Percentiles rank a stretch among this genome's conserved stretches.
These are phyloP conservation scores for Alcedo quadribrachys DNA, from an alignment of 2,797 vertebrate genomes.

Conservation along the genomic window DNA sequence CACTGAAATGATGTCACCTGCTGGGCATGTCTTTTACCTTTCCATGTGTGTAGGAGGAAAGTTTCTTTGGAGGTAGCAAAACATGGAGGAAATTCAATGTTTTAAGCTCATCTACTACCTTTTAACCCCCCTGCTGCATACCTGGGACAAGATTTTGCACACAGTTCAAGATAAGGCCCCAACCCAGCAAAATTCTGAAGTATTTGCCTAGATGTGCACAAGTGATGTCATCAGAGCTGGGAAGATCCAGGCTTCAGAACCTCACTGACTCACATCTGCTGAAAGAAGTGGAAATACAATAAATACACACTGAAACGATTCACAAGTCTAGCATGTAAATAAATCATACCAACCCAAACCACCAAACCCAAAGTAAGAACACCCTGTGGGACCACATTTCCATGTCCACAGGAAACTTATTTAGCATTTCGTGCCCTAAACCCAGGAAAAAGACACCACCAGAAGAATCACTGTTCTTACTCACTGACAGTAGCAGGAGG, in stretches of 20 bases:
- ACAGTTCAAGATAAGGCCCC: background rate
- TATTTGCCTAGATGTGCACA: background rate
- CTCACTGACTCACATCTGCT: background rate
- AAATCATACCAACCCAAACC: background rate
- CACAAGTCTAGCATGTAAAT: background rate
- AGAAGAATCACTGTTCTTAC: background rate
- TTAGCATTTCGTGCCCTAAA: slow-evolving; percentile 16
- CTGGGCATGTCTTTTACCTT: slow-evolving; percentile 28
- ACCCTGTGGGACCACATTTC: background rate
- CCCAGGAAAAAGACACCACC: background rate
- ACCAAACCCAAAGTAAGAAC: background rate
- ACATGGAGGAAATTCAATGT: background rate
- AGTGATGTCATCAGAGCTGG: background rate
- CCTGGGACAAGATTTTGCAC: background rate
- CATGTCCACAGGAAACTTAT: background rate
- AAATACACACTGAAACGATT: background rate
- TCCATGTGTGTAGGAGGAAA: background rate
- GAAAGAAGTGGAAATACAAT: background rate
- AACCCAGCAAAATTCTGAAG: background rate
- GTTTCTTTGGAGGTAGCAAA: background rate
- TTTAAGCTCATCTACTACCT: background rate
- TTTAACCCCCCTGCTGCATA: background rate
- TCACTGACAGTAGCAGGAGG: background rate
- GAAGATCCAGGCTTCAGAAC: background rate
- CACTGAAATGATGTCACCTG: background rate